Evolutionary conservation across 2,797 vertebrate species (phyloP).

Genomic region (Tragelaphus eurycerus): DNA sequence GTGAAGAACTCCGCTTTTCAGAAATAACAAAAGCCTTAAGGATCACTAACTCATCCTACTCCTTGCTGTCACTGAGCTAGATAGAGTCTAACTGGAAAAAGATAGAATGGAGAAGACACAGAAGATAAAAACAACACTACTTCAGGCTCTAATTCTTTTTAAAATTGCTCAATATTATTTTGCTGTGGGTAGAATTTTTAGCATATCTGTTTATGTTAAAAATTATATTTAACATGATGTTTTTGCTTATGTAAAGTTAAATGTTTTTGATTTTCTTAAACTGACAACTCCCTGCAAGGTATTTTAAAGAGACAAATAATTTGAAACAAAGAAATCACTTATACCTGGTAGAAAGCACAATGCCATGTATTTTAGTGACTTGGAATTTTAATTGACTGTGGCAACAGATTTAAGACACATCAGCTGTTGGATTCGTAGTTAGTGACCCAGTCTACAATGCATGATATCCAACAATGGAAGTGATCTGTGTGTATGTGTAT

Average conservation of each 20-base stretch:
- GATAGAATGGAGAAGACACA: background rate
- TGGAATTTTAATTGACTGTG: background rate
- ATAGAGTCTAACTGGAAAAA: background rate
- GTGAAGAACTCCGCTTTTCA: background rate
- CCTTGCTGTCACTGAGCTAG: background rate
- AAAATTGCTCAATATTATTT: background rate
- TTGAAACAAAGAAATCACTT: background rate
- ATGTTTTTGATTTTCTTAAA: background rate
- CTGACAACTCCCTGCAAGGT: background rate
- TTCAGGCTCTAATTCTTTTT: background rate
- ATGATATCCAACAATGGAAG: background rate
- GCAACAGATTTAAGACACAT: background rate
- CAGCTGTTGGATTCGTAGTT: background rate
- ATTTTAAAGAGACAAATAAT: conserved; percentile 13
- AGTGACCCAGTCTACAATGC: background rate
- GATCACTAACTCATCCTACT: background rate
- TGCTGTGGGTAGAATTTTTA: background rate
- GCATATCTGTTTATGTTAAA: background rate
- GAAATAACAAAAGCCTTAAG: conserved; percentile 3
- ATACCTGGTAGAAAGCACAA: background rate
- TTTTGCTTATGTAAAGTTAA: conserved; percentile 16
- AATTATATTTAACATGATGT: background rate
- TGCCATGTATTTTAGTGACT: background rate
- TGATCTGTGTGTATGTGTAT: background rate
- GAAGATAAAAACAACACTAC: background rate